phyloP scores from a whole-genome alignment of 2,888 invertebrate genomes.

The Clivina fossor region DNA sequence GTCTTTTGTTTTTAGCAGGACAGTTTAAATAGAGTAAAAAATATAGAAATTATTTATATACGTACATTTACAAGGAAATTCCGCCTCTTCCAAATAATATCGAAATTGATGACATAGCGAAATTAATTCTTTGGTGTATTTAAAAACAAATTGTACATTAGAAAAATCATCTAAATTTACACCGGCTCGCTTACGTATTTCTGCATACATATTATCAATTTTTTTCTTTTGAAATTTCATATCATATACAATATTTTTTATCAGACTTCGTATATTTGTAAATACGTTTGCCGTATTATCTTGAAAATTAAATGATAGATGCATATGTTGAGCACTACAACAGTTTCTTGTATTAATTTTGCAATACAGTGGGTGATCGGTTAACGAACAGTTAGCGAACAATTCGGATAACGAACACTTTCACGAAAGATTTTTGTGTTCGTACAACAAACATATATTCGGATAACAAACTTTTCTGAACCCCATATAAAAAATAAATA shows the following conservation, averaged over 20 bases:
- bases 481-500: no score
- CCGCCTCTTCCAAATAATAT: constrained; percentile 22
- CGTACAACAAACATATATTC: no score
- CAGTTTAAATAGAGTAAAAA: no score
- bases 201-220: constrained; percentile 19
- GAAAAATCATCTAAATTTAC: constrained; percentile 15
- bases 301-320: constrained; percentile 5
- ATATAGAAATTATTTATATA: neutral
- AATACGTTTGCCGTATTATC: constrained; percentile 5
- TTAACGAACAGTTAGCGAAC: no score
- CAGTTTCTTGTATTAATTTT: no score
- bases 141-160: constrained; percentile 13
- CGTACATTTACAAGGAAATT: constrained; percentile 13
- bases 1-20: no score
- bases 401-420: no score
- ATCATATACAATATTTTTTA: constrained; percentile 16
- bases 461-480: no score
- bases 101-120: constrained; percentile 12
- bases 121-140: constrained; percentile 25
- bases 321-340: no score
- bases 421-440: no score
- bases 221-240: constrained; percentile 18
- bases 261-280: neutral
- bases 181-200: constrained; percentile 3
- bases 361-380: no score